Conservation (phyloP, 2,113 vertebrate genomes). For the Festucalex cinctus region DNA sequence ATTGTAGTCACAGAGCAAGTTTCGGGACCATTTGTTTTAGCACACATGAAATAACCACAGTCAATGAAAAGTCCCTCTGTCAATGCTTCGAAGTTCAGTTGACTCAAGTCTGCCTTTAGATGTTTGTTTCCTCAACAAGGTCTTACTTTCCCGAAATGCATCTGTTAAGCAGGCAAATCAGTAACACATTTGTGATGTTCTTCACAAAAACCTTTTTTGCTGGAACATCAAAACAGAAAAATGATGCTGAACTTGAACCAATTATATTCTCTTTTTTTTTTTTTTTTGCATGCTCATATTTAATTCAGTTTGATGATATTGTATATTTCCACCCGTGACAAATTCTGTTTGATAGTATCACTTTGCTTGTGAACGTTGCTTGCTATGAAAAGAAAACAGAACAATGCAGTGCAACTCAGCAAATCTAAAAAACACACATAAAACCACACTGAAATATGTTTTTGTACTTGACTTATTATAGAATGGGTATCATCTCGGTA, state of each 20-base stretch:
- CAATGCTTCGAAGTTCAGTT: not conserved
- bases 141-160: not conserved
- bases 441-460: not conserved
- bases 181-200: not conserved
- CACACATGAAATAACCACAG: not conserved
- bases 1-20: not conserved
- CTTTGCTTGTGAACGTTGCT: slow-evolving; percentile 2
- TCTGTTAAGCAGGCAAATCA: not conserved
- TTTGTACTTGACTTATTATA: slow-evolving; percentile 1
- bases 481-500: slow-evolving; percentile 12
- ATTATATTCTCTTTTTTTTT: slow-evolving; percentile 13
- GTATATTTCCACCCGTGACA: not conserved
- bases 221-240: slow-evolving; percentile 23
- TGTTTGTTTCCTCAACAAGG: not conserved
- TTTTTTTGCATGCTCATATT: slow-evolving; percentile 6
- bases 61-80: not conserved
- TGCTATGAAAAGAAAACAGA: not conserved
- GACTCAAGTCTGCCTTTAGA: not conserved
- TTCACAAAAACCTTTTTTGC: not conserved
- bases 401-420: not conserved
- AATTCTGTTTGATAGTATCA: slow-evolving; percentile 41
- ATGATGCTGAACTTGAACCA: slow-evolving; percentile 27
- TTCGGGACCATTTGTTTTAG: not conserved
- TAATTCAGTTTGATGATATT: slow-evolving; percentile 35
- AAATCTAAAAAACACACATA: not conserved